Base-by-base conservation (phyloP, 2,888 invertebrate species). In the Glyphotaelius pellucidus region DNA sequence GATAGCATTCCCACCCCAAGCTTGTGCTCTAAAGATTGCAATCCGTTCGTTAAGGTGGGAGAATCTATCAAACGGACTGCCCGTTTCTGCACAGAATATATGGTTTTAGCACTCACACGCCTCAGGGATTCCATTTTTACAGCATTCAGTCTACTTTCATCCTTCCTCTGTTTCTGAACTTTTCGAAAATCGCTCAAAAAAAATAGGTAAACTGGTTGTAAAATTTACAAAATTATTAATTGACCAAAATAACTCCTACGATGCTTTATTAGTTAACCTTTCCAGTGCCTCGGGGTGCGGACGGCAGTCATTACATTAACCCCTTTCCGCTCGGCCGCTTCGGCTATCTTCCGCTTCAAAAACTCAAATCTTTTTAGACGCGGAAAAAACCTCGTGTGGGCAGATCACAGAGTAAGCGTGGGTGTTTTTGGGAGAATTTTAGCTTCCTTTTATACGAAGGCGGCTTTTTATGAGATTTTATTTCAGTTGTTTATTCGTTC, bases 291-390 rank as follows among this genome's bases (percentile, higher is more conserved):
- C 67, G 67, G 25, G 67, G 25, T 67, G 67, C n/a, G 67, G 67
- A 67, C 67, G n/a, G 67, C 25, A 25, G n/a, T 67, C 67, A 67
- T 67, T 67, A n/a, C 47, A 11, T 47, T 47, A 47, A 47, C 35
- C 83, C 67, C 83, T 12, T 35, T 35, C 35, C 83, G 83, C 83
- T 5, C 83, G 83, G 35, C 83, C 83, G 35, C 83, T 83, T 35
- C 35, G 35, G 38, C 83, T 35, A 35, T 83, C 35, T 83, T 83
- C 83, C 83, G 83, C 83, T 83, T n/a, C 25, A 38, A 25, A 25
- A 38, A 35, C 31, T 35, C 3, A 35, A 83, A 83, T 35, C 35
- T 83, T 83, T 83, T 32, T 32, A 83, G 83, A 83, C 25, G 32
- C 83, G 25, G 35, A 25, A 83, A 42, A 83, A 35, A 83, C 9